Evolutionary conservation across 2,797 vertebrate genomes (phyloP), one percentile per base, ranked within the genome.

Genomic region (Galago senegalensis): DNA sequence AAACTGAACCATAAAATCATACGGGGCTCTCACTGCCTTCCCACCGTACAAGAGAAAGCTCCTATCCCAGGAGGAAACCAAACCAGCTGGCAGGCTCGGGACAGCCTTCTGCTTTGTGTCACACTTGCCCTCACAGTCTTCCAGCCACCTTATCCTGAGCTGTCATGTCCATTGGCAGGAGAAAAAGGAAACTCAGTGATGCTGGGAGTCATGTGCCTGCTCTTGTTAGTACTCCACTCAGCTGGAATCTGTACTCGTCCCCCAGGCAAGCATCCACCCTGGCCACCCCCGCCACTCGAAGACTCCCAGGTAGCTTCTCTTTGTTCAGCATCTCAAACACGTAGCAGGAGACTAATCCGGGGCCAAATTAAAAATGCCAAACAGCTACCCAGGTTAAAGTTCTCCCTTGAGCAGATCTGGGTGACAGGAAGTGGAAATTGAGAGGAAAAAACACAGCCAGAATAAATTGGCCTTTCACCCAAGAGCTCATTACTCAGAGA

Each of bases 101-200:
- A 49, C 17, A 34, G 72, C 2, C 69, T 75, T 65, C 85, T 87
- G 88, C 73, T 69, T 91, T 69, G 4, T 49, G 91, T 87, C 89
- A 43, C 89, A 18, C 77, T 61, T 73, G 53, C 63, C 72, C 40
- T 53, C 3, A 0, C 6, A n/a, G 31, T 53, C 63, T 46, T 84
- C 73, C 40, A 25, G 58, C 43, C 77, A 79, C 91, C 84, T 92
- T 75, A 61, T 69, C 77, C 95, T 80, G 73, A 79, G 29, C 84
- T 90, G 80, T 65, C 69, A 49, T 17, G 40, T 56, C 37, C 77
- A 43, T 2, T 25, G 46, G 83, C 61, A 49, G 56, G 31, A 93
- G 80, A 67, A 83, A 76, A 86, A 86, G 93, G 76, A 46, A 93
- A 69, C 37, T 61, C 60, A 27, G 0, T 0, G 49, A 75, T 1